Evolutionary conservation across 2,113 vertebrate species (phyloP).

Genomic region (Camelus bactrianus): DNA sequence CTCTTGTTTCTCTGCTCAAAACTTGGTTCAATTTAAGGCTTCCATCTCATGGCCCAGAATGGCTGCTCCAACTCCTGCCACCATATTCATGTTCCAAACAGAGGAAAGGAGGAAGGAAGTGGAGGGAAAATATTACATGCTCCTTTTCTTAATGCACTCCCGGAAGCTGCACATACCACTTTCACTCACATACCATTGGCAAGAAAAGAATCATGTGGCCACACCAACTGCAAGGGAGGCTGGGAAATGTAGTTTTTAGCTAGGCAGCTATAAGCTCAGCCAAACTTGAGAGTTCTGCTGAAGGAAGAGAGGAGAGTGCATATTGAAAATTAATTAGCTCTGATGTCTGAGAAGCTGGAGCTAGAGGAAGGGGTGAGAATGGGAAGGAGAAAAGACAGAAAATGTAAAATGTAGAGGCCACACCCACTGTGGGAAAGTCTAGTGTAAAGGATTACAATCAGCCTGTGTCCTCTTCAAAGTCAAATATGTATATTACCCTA

Average conservation of each 20-base stretch:
- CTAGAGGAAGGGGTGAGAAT: background rate
- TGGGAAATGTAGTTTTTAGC: background rate
- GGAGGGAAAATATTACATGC: background rate
- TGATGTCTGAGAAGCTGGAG: background rate
- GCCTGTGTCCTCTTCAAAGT: background rate
- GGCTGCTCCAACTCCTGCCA: background rate
- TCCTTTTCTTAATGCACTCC: background rate
- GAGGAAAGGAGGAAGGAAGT: background rate
- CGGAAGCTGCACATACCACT: background rate
- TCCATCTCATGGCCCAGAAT: background rate
- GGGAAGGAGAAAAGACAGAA: background rate
- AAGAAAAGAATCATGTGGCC: background rate
- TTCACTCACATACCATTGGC: background rate
- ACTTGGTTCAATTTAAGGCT: background rate
- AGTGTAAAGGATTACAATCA: background rate
- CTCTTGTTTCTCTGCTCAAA: slow-evolving; percentile 9
- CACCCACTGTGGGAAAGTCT: background rate
- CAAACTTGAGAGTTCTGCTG: background rate
- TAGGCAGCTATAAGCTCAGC: background rate
- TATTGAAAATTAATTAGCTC: background rate
- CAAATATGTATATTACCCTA: background rate
- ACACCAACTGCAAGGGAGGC: background rate
- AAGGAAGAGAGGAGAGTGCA: background rate
- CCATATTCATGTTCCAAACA: background rate
- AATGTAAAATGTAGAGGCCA: background rate